A percentile compares a stretch with the other conserved stretches of the same genome.
These are phyloP conservation scores for Rattus rattus DNA, from an alignment of 2,113 vertebrate genomes.

Conservation along the genomic window DNA sequence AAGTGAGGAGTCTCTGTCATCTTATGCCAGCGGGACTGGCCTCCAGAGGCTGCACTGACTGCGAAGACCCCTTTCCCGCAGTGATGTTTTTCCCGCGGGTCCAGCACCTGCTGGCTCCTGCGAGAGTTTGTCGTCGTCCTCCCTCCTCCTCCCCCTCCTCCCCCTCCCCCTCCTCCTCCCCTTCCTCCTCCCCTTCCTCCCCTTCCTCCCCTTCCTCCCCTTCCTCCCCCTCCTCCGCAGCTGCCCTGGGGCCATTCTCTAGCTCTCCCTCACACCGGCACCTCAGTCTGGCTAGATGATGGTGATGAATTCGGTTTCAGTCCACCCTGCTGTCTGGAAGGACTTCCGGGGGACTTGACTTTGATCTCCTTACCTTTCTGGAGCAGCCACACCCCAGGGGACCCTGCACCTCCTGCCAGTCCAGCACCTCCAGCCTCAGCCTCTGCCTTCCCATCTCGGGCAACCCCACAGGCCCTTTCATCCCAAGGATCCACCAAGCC, in stretches of 20 bases:
- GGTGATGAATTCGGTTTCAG: constrained; percentile 88
- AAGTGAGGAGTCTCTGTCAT: constrained; percentile 90
- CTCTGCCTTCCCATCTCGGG: constrained; percentile 84
- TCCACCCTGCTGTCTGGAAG: constrained; percentile 86
- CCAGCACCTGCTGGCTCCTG: constrained; percentile 79
- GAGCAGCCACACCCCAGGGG: constrained; percentile 83
- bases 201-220: too few species aligned
- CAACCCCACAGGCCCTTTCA: constrained; percentile 81
- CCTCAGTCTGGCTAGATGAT: constrained; percentile 89
- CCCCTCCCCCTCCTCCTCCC: too few species aligned
- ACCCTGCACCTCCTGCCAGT: constrained; percentile 81
- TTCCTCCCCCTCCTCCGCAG: too few species aligned
- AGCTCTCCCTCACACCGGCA: constrained; percentile 84
- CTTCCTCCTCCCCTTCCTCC: too few species aligned
- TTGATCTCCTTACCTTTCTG: constrained; percentile 84
- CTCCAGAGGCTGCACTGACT: constrained; percentile 84
- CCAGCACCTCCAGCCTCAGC: constrained; percentile 72
- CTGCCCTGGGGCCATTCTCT: constrained; percentile 65
- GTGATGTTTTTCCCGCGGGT: constrained; percentile 87
- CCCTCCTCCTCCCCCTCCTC: too few species aligned
- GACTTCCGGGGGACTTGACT: constrained; percentile 85
- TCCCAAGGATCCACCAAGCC: constrained; percentile 80
- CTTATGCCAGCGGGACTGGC: constrained; percentile 88
- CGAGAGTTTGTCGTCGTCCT: constrained; percentile 72
- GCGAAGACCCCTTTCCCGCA: constrained; percentile 88